phyloP scores from a whole-genome alignment of 2,113 vertebrate species.

The Psilopsiagon aurifrons region DNA sequence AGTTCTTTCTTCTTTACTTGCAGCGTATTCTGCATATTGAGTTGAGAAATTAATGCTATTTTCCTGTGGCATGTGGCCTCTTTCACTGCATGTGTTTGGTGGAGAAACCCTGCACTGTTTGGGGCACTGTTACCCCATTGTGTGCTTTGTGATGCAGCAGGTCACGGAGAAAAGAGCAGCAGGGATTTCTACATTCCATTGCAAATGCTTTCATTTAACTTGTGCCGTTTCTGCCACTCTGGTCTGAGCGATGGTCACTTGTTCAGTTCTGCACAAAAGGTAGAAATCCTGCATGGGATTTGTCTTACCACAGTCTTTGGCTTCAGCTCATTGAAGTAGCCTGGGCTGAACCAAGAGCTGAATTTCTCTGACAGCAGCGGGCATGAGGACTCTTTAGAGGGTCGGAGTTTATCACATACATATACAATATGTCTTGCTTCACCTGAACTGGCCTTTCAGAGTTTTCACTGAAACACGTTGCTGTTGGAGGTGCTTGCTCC shows the following conservation, averaged over 20 bases:
- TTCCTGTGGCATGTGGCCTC: not conserved
- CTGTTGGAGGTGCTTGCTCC: not conserved
- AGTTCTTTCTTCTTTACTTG: not conserved
- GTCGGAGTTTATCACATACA: not conserved
- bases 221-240: not conserved
- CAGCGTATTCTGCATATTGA: rapidly evolving
- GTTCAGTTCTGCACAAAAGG: not conserved
- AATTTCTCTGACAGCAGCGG: constrained; percentile 11
- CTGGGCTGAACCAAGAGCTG: not conserved
- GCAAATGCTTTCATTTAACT: not conserved
- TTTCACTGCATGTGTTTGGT: not conserved
- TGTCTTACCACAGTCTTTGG: not conserved
- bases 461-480: not conserved
- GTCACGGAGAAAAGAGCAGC: not conserved
- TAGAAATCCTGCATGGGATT: not conserved
- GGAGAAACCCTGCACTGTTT: not conserved
- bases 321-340: not conserved
- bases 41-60: not conserved
- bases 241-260: not conserved
- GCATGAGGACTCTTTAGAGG: not conserved
- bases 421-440: not conserved
- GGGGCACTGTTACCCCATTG: not conserved
- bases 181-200: not conserved
- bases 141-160: not conserved
- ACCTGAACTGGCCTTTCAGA: not conserved